Percentiles rank a stretch among this genome's conserved stretches.
These are phyloP conservation scores for Cheilosia grossa DNA, from an alignment of 2,888 invertebrate species.

Conservation along the genomic window DNA sequence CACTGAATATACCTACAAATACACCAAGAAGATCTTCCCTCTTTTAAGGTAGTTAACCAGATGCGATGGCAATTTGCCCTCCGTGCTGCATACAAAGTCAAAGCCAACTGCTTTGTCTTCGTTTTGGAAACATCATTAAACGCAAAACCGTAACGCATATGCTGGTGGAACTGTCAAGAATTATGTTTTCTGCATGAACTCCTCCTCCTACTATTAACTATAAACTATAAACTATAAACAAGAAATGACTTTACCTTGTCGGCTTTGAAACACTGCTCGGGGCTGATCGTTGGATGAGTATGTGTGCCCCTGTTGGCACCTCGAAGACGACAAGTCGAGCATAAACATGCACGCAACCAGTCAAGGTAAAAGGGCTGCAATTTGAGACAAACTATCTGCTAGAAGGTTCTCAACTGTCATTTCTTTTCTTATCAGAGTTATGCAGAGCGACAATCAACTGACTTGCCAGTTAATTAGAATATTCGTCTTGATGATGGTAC, in stretches of 20 bases:
- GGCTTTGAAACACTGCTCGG: constrained; percentile 42
- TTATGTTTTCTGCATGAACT: constrained; percentile 70
- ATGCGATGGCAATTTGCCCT: constrained; percentile 43
- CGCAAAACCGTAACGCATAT: constrained; percentile 52
- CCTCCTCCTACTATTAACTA: constrained; percentile 26
- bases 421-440: constrained; percentile 48
- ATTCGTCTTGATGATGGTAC: constrained; percentile 57
- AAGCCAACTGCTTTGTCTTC: constrained; percentile 40
- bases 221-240: not conserved
- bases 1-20: constrained; percentile 41
- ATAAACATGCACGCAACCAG: constrained; percentile 52
- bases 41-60: constrained; percentile 47
- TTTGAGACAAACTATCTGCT: constrained; percentile 44
- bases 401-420: constrained; percentile 42
- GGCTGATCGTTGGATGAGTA: constrained; percentile 32
- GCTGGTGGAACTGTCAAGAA: constrained; percentile 56
- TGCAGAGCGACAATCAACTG: constrained; percentile 63
- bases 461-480: constrained; percentile 71
- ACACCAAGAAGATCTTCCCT: constrained; percentile 9
- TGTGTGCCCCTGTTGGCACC: constrained; percentile 55
- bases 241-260: constrained; percentile 45
- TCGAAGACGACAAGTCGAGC: constrained; percentile 63
- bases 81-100: not conserved
- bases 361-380: constrained; percentile 64
- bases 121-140: constrained; percentile 61